These are phyloP conservation scores for Hyphantria cunea DNA, from an alignment of 1,140 invertebrate genomes.

Conservation along the genomic window DNA sequence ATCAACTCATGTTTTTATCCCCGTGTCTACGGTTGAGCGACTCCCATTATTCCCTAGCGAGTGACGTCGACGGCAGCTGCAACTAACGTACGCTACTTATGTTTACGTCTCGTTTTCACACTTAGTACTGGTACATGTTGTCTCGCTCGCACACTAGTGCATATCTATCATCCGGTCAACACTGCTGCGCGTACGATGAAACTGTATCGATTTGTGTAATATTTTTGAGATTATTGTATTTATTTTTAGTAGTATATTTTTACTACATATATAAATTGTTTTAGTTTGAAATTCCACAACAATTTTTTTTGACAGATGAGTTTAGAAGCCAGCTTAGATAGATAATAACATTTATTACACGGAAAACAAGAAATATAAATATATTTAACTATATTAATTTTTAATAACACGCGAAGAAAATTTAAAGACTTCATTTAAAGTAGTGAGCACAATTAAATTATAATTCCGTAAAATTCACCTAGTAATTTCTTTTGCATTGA, in stretches of 20 bases:
- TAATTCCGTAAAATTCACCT: no score
- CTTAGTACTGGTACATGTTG: slow-evolving; percentile 12
- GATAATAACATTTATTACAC: no score
- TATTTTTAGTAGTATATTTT: neutral
- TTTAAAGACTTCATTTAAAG: no score
- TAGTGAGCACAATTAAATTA: no score
- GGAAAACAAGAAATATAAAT: no score
- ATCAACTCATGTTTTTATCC: slow-evolving; percentile 24
- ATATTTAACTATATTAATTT: no score
- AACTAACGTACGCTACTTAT: slow-evolving; percentile 58
- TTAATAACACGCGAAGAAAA: no score
- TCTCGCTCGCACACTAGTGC: slow-evolving; percentile 50
- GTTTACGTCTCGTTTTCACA: slow-evolving; percentile 40
- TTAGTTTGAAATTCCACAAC: no score
- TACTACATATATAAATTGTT: neutral
- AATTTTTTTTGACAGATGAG: no score
- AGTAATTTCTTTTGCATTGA: no score
- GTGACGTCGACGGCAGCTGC: slow-evolving; percentile 61
- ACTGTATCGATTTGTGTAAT: slow-evolving; percentile 60
- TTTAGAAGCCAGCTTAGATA: no score
- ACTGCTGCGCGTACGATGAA: slow-evolving; percentile 34
- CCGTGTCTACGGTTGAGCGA: slow-evolving; percentile 30
- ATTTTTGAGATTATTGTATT: slow-evolving; percentile 15
- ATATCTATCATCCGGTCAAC: slow-evolving; percentile 54
- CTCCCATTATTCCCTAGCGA: slow-evolving; percentile 29